Conservation (phyloP, 2,888 invertebrate genomes). For the Candidula unifasciata region DNA sequence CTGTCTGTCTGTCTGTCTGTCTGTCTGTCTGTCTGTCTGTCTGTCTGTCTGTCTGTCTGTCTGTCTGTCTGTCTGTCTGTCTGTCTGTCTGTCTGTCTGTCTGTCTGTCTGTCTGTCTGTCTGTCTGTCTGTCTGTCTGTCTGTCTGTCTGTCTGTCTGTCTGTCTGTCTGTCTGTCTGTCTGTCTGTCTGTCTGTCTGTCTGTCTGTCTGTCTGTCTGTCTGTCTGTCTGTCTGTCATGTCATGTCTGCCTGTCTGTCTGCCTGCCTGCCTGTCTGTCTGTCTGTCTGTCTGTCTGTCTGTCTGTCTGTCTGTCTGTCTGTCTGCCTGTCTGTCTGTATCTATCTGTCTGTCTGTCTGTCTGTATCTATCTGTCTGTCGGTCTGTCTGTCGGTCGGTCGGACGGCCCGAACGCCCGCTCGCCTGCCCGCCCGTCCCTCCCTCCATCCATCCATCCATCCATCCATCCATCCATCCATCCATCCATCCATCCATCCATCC, state of each 20-base stretch:
- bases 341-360: too few species aligned
- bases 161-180: too few species aligned
- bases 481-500: too few species aligned
- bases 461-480: too few species aligned
- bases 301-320: slow-evolving; percentile 36
- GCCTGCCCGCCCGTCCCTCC: neutral
- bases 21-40: neutral
- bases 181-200: neutral
- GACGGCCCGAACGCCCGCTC: neutral
- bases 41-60: slow-evolving; percentile 14
- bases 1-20: too few species aligned
- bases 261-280: neutral
- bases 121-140: too few species aligned
- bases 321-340: neutral
- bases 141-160: too few species aligned
- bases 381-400: neutral
- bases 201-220: slow-evolving; percentile 44
- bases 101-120: too few species aligned
- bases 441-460: too few species aligned
- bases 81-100: too few species aligned
- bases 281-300: neutral
- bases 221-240: slow-evolving; percentile 40
- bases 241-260: slow-evolving; percentile 13
- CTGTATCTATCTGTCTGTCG: too few species aligned
- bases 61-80: neutral